Base-by-base conservation (phyloP, 2,888 invertebrate species). In the Ephialtes manifestator region DNA sequence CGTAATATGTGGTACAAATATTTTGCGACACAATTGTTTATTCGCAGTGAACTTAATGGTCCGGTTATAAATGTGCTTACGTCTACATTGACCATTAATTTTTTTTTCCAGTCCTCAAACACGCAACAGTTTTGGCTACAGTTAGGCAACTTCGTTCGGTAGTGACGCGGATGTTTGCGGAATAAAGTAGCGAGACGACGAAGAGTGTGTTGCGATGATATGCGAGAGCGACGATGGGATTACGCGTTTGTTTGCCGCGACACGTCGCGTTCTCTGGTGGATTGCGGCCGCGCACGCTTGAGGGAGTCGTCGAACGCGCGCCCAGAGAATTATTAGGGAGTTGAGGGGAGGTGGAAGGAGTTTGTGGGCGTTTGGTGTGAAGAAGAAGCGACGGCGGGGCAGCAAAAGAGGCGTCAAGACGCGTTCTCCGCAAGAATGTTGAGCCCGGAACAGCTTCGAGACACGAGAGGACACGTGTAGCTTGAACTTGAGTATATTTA, bases 381-480 rank as follows among this genome's bases (percentile, higher is more conserved):
- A 80, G 74, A 74, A 60, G 72, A 84, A 81, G 75, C 80, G 83
- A 86, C 84, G 83, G 87, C 84, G 28, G 81, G n/a, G 31, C 43
- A 28, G 20, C n/a, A 20, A 20, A 15, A 13, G 67, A 72, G n/a
- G 72, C 58, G 67, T 65, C 55, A 65, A 68, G 79, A 58, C 55
- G 51, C 8, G 39, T 76, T 65, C 51, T 39, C 86, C 86, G 81
- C 87, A 90, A 90, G 92, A 92, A 92, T 92, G 90, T 91, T 90
- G 91, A 92, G 93, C 89, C 81, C 90, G 90, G 87, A 89, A 90
- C 90, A 89, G 88, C 88, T 87, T 85, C 80, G 91, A 92, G 92
- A 92, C 92, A 92, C 89, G 92, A 88, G 90, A 91, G 88, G 92
- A 93, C 93, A 93, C 92, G 93, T 92, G 93, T 93, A 92, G 90